These are phyloP conservation scores for Cataglyphis albicans DNA, from an alignment of 2,888 invertebrate species.

Conservation along the genomic window DNA sequence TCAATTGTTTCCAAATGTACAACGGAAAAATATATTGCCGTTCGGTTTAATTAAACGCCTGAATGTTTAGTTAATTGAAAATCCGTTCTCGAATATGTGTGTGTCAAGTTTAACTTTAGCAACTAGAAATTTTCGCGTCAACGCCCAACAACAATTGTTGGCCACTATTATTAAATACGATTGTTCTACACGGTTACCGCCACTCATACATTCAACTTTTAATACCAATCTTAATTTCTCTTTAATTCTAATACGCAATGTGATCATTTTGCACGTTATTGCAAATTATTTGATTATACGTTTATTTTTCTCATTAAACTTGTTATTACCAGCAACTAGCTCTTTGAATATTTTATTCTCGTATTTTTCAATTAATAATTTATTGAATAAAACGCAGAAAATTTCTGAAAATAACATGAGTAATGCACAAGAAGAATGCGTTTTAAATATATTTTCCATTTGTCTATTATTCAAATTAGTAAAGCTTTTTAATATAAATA, in stretches of 20 bases:
- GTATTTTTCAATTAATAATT: constrained; percentile 20
- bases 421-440: not conserved
- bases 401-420: not conserved
- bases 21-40: constrained; percentile 24
- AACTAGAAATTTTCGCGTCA: constrained; percentile 47
- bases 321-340: not conserved
- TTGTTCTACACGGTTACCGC: constrained; percentile 50
- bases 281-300: not conserved
- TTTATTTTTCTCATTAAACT: constrained; percentile 7
- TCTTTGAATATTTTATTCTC: constrained; percentile 21
- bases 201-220: constrained; percentile 41
- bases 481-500: not conserved
- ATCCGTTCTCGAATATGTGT: constrained; percentile 61
- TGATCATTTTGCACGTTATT: not conserved
- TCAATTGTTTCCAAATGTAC: not conserved
- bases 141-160: constrained; percentile 45
- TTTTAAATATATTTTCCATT: constrained; percentile 14
- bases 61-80: constrained; percentile 75
- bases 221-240: constrained; percentile 28
- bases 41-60: constrained; percentile 70
- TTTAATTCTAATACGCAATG: constrained; percentile 27
- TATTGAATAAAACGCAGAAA: not conserved
- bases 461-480: not conserved
- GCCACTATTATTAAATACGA: constrained; percentile 52
- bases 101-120: constrained; percentile 36